Percentiles rank a stretch among this genome's conserved stretches.
phyloP scores from a whole-genome alignment of 2,113 vertebrate species.

The Thunnus maccoyii region DNA sequence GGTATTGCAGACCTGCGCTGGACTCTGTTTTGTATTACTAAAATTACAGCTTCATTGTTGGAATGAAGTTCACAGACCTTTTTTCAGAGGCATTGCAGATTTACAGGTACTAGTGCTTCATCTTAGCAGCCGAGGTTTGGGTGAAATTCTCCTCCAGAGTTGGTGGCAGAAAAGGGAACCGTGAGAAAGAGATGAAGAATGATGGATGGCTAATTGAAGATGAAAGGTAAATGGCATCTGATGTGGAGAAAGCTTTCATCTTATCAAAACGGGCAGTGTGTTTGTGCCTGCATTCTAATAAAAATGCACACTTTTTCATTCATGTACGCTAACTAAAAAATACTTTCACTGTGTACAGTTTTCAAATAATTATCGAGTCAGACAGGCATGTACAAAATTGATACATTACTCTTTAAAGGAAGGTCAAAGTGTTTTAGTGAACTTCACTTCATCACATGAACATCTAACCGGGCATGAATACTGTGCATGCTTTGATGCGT shows the following conservation, averaged over 20 bases:
- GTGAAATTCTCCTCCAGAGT: slow-evolving; percentile 34
- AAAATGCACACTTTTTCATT: slow-evolving; percentile 2
- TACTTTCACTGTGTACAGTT: not conserved
- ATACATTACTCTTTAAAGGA: not conserved
- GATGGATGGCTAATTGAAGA: slow-evolving; percentile 75
- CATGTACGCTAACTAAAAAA: slow-evolving; percentile 1
- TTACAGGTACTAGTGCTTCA: slow-evolving; percentile 23
- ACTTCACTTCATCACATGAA: not conserved
- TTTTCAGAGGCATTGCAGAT: slow-evolving; percentile 5
- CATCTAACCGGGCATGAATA: not conserved
- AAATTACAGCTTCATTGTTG: not conserved
- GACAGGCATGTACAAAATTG: not conserved
- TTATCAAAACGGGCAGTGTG: slow-evolving; percentile 36
- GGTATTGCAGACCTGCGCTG: too few relatives aligned
- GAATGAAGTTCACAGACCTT: slow-evolving; percentile 16
- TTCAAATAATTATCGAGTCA: not conserved
- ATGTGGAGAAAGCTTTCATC: slow-evolving; percentile 50
- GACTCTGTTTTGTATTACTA: too few relatives aligned
- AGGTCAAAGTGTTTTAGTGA: not conserved
- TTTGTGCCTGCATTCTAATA: slow-evolving; percentile 20
- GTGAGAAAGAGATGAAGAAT: slow-evolving; percentile 51
- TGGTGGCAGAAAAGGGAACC: slow-evolving; percentile 36
- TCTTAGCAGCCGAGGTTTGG: not conserved
- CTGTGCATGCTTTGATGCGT: slow-evolving; percentile 5
- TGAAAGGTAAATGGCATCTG: slow-evolving; percentile 65